Evolutionary conservation across 1,140 invertebrate species (phyloP).

Genomic region (Bombus sylvicola): DNA sequence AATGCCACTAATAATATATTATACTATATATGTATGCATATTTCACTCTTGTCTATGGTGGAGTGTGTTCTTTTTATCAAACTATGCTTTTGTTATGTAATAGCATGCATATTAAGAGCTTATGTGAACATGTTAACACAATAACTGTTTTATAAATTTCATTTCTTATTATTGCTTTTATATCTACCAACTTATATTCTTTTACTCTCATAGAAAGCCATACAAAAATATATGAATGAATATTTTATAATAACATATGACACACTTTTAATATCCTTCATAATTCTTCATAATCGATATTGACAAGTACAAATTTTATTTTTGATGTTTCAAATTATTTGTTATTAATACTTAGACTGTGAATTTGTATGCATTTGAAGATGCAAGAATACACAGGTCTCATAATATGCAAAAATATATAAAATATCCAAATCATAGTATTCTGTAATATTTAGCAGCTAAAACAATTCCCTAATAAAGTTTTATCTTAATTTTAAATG

Average conservation of each 20-base stretch:
- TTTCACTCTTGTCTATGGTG: neutral
- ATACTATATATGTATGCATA: neutral
- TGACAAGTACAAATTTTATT: neutral
- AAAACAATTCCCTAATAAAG: too few relatives aligned
- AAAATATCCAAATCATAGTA: neutral
- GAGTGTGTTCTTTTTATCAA: neutral
- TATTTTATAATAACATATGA: too few relatives aligned
- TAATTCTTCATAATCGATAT: neutral
- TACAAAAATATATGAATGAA: too few relatives aligned
- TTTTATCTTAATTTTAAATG: too few relatives aligned
- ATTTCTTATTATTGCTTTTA: neutral
- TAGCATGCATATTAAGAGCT: neutral
- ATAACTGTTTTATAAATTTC: neutral
- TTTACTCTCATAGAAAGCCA: neutral
- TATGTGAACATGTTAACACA: neutral
- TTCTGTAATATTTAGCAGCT: neutral
- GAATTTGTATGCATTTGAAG: neutral
- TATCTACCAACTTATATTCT: neutral
- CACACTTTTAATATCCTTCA: too few relatives aligned
- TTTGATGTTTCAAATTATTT: neutral
- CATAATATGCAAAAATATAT: neutral
- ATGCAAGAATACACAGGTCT: neutral
- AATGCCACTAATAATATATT: neutral
- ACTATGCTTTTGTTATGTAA: constrained; percentile 3
- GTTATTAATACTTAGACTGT: neutral